Conservation (phyloP, 2,797 vertebrate species). For the Coranthus polyacanthus region DNA sequence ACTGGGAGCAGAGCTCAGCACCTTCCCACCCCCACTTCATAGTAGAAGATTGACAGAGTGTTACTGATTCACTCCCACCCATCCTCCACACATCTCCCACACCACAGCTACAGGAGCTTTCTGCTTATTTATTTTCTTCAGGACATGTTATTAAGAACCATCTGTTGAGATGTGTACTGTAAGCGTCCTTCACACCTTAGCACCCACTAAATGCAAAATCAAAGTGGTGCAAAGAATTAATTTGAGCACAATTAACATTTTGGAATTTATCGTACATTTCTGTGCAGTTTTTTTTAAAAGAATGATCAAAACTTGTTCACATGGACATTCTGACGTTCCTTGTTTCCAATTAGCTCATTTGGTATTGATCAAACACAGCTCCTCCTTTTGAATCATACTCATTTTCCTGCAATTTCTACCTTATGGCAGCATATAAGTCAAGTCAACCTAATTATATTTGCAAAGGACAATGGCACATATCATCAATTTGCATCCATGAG, state of each 20-base stretch:
- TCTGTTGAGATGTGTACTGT: slow-evolving; percentile 51
- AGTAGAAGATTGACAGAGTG: slow-evolving; percentile 39
- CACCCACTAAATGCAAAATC: slow-evolving; percentile 47
- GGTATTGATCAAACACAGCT: slow-evolving; percentile 13
- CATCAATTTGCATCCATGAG: no score
- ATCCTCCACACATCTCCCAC: slow-evolving; percentile 23
- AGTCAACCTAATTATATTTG: no score
- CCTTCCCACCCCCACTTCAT: slow-evolving; percentile 37
- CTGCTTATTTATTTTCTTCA: slow-evolving; percentile 62
- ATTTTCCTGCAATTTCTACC: slow-evolving; percentile 20
- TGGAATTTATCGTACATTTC: slow-evolving; percentile 2
- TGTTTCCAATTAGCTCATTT: background rate
- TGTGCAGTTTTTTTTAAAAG: background rate
- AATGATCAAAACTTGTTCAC: background rate
- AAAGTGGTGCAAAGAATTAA: slow-evolving; percentile 38
- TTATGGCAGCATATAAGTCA: slow-evolving; percentile 7
- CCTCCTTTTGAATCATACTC: background rate
- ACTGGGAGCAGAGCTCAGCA: slow-evolving; percentile 67
- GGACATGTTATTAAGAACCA: slow-evolving; percentile 60
- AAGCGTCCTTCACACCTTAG: slow-evolving; percentile 63
- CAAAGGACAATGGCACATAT: no score
- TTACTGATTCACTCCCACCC: slow-evolving; percentile 55
- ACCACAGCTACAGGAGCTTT: slow-evolving; percentile 48
- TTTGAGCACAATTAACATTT: slow-evolving; percentile 14
- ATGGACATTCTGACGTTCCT: background rate